Evolutionary conservation across 2,888 invertebrate species (phyloP), one percentile per base, ranked within the genome.

Genomic region (Chrysopilus asiliformis): DNA sequence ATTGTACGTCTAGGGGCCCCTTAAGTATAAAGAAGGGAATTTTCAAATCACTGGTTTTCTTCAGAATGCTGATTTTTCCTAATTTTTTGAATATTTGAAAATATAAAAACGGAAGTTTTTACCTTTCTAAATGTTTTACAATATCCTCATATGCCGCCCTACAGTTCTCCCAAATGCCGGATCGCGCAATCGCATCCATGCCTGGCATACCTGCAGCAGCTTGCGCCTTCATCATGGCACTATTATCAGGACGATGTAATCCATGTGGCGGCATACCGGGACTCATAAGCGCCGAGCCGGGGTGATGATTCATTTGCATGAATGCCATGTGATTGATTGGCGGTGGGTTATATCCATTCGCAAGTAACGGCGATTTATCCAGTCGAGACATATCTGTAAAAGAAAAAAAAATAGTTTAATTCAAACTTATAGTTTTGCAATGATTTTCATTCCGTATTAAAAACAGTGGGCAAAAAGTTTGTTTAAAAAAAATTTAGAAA

Each of bases 91-190:
- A n/a, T n/a, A n/a, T n/a, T n/a, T n/a, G n/a, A n/a, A n/a, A 12
- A 34, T 12, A 4, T 15, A 17, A 9, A 18, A 9, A 22, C 17
- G n/a, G 18, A 17, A 9, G 17, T 10, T 10, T 7, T 16, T 78
- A 86, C 82, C 90, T 84, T 74, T 89, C 89, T 61, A 90, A 76
- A 65, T 89, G 89, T 71, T 89, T 90, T 52, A 89, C 87, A 66
- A 90, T 87, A 68, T 90, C 89, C 68, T 89, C 90, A 66, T 90
- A 90, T 52, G 87, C 87, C 48, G 87, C 87, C 66, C 87, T 76
- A 71, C 89, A 89, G 68, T 89, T 89, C 71, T 90, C 89, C 89
- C 89, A 89, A 61, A 89, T 85, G 54, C 84, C 84, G 60, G 84
- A 82, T 64, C 89, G 82, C 54, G 89, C 86, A 43, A 89, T 72